phyloP scores from a whole-genome alignment of 2,113 vertebrate genomes.

The Narcine bancroftii region DNA sequence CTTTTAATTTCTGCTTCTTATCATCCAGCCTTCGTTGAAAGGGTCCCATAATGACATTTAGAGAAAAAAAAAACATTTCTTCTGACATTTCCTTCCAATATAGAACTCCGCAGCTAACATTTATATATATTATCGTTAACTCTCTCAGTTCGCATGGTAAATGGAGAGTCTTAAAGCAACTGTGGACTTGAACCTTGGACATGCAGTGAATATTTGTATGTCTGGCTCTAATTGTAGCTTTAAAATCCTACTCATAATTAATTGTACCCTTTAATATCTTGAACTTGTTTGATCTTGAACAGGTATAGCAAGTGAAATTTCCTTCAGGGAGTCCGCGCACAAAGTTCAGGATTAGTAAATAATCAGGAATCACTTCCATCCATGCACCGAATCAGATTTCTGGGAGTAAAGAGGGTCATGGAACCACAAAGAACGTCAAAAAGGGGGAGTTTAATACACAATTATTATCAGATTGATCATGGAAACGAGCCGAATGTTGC shows the following conservation, averaged over 20 bases:
- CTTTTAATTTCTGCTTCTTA: neutral
- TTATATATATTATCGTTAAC: slow-evolving; percentile 21
- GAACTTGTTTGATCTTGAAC: neutral
- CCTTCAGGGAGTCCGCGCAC: neutral
- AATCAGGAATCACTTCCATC: neutral
- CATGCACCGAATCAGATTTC: neutral
- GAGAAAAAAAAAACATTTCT: neutral
- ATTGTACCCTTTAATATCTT: neutral
- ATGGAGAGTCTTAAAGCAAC: neutral
- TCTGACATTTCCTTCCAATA: slow-evolving; percentile 34
- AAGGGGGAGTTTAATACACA: neutral
- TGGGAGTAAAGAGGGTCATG: neutral
- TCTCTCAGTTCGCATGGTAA: neutral
- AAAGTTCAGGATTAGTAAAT: neutral
- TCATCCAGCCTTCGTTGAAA: neutral
- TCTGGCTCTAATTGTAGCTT: neutral
- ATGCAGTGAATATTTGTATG: neutral
- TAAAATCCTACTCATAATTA: neutral
- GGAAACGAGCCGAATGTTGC: no score
- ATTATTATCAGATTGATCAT: no score
- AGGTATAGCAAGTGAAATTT: neutral
- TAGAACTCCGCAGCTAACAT: slow-evolving; percentile 29
- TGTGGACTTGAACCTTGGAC: neutral
- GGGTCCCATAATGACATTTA: slow-evolving; percentile 9
- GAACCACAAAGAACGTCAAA: neutral